These are phyloP conservation scores for Halcyon chelicuti DNA, from an alignment of 2,797 vertebrate genomes.

Conservation along the genomic window DNA sequence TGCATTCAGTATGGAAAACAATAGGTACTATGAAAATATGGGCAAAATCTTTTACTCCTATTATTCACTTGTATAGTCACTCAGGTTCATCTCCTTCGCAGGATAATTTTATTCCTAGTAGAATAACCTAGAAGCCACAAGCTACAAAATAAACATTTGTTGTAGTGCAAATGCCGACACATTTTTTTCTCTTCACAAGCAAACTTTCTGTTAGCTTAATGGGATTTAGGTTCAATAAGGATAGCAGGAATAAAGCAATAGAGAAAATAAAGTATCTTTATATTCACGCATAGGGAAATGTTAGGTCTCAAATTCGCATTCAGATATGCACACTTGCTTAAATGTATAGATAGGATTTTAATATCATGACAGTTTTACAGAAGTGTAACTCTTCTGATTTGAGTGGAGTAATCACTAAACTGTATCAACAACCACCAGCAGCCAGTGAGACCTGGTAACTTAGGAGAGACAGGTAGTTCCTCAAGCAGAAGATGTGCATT, in stretches of 20 bases:
- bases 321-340: neutral
- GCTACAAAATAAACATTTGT: neutral
- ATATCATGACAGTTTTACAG: neutral
- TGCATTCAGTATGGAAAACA: neutral
- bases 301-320: neutral
- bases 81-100: neutral
- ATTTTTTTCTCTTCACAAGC: neutral
- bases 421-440: neutral
- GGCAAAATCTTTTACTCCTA: neutral
- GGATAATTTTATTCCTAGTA: neutral
- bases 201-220: neutral
- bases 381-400: neutral
- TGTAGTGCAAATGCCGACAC: neutral
- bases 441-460: neutral
- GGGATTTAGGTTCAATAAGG: neutral
- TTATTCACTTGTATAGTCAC: neutral
- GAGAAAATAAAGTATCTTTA: neutral
- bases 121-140: neutral
- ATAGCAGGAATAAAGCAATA: neutral
- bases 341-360: neutral
- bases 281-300: fast-evolving
- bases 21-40: neutral
- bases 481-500: neutral
- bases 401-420: neutral
- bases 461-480: neutral